phyloP scores from a whole-genome alignment of 2,113 vertebrate species.

The Saccopteryx bilineata region DNA sequence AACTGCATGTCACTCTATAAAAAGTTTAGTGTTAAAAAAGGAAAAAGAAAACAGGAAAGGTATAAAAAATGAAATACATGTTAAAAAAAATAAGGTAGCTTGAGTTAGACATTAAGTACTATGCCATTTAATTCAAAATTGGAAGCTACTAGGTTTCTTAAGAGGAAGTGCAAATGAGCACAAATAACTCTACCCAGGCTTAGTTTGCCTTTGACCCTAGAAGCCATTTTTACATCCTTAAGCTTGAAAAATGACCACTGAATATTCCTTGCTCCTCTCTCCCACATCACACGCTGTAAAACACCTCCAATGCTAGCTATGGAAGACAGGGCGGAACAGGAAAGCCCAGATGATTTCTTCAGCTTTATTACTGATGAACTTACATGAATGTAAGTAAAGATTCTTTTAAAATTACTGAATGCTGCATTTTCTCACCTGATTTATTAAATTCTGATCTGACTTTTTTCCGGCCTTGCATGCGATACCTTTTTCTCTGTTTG shows the following conservation, averaged over 20 bases:
- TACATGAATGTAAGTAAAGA: constrained; percentile 9
- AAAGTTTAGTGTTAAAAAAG: constrained; percentile 1
- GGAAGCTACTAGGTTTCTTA: not conserved
- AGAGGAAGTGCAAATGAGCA: not conserved
- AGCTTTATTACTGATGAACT: not conserved
- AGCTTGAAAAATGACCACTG: not conserved
- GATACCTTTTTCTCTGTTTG: constrained; percentile 91
- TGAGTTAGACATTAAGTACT: not conserved
- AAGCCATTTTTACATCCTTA: not conserved
- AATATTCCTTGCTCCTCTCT: not conserved
- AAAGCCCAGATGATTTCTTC: not conserved
- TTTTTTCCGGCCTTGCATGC: constrained; percentile 87
- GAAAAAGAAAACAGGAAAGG: not conserved
- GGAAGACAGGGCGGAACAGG: not conserved
- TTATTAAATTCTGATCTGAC: constrained; percentile 78
- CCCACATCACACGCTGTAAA: not conserved
- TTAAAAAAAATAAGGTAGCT: not conserved
- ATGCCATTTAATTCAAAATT: not conserved
- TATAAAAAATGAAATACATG: not conserved
- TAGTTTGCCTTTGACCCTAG: not conserved
- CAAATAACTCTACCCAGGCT: not conserved
- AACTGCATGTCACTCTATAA: not conserved
- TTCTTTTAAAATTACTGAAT: not conserved
- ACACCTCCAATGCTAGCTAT: not conserved
- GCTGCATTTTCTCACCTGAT: constrained; percentile 82